phyloP scores from a whole-genome alignment of 2,888 invertebrate genomes.

The Leptopterna dolabrata region DNA sequence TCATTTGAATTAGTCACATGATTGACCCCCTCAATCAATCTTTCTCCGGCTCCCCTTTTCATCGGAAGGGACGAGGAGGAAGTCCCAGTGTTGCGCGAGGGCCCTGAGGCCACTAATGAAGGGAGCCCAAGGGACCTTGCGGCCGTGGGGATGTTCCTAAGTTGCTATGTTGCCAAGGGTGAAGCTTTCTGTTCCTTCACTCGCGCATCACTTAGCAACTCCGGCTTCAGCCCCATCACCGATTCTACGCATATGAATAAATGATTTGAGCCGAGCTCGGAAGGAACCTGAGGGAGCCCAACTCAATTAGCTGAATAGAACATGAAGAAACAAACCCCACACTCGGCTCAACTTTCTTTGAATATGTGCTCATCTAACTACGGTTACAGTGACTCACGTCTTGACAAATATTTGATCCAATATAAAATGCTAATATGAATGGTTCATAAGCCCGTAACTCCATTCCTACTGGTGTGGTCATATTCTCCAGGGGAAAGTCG shows the following conservation, averaged over 20 bases:
- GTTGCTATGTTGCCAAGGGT: neutral
- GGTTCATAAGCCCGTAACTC: too few relatives aligned
- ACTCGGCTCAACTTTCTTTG: too few relatives aligned
- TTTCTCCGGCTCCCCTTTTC: too few relatives aligned
- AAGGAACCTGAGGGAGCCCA: conserved; percentile 16
- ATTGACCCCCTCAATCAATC: conserved; percentile 2
- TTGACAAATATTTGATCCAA: too few relatives aligned
- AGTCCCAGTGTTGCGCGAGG: neutral
- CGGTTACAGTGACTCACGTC: too few relatives aligned
- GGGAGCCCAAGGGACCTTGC: conserved; percentile 10
- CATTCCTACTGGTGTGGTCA: too few relatives aligned
- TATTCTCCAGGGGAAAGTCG: too few relatives aligned
- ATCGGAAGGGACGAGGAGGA: too few relatives aligned
- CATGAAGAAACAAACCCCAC: conserved; percentile 21
- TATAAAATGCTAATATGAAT: too few relatives aligned
- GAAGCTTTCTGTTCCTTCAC: neutral
- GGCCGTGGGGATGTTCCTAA: neutral
- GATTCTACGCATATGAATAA: conserved; percentile 44
- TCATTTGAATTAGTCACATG: conserved; percentile 27
- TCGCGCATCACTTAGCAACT: conserved; percentile 18
- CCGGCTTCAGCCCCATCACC: neutral
- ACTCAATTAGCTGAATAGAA: conserved; percentile 46
- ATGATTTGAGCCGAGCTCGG: neutral
- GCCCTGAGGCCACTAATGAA: conserved; percentile 35
- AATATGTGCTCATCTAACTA: too few relatives aligned